phyloP scores from a whole-genome alignment of 2,797 vertebrate genomes.

The Phrynocephalus guinanensis region DNA sequence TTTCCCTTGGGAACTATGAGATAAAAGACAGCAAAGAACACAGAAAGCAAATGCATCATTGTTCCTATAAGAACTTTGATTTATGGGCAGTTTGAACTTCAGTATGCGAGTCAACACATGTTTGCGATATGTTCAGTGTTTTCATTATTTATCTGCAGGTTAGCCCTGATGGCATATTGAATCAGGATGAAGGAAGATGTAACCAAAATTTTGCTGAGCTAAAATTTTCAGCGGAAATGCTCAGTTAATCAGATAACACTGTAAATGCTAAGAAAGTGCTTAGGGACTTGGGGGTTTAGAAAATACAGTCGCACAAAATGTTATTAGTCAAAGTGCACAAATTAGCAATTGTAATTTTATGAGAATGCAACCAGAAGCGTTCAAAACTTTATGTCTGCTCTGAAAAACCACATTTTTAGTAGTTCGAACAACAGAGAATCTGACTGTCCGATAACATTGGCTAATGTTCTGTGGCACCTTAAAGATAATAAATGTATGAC shows the following conservation, averaged over 20 bases:
- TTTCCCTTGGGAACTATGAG: background rate
- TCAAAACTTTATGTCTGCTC: background rate
- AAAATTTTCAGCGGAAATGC: background rate
- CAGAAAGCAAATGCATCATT: slow-evolving; percentile 3
- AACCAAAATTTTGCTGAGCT: background rate
- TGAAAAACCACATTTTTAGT: background rate
- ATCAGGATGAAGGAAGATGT: background rate
- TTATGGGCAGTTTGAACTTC: background rate
- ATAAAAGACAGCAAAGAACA: background rate
- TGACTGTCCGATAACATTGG: no score
- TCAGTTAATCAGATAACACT: background rate
- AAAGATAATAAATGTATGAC: background rate
- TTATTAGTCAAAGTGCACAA: slow-evolving; percentile 14
- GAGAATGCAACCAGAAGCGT: slow-evolving; percentile 13
- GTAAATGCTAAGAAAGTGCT: slow-evolving; percentile 1
- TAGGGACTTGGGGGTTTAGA: background rate
- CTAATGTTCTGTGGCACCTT: background rate
- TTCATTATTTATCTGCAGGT: background rate
- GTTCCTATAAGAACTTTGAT: background rate
- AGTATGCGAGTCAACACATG: background rate
- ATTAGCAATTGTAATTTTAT: slow-evolving; percentile 12
- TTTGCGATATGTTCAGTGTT: background rate
- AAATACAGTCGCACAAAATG: background rate
- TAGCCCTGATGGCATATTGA: background rate
- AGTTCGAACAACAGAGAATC: background rate